Conservation (phyloP, 2,113 vertebrate genomes). For the Cercocebus atys region DNA sequence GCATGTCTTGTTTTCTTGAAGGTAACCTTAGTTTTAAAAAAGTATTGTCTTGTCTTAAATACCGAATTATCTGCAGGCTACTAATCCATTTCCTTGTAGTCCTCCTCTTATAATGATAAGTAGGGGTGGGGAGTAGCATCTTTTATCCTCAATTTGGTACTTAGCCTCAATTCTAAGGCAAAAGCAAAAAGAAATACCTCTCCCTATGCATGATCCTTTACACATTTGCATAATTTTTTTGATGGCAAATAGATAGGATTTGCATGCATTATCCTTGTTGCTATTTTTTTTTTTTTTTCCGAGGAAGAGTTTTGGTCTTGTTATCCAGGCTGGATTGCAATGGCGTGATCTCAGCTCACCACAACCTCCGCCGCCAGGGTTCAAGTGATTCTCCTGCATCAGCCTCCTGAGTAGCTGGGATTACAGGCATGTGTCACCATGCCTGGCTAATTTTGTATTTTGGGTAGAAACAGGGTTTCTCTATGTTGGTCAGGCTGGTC, state of each 20-base stretch:
- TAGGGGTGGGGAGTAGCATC: accelerated
- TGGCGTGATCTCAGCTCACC: too few species aligned
- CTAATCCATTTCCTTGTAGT: not conserved
- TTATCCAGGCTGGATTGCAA: too few species aligned
- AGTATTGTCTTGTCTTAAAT: not conserved
- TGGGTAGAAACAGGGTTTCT: too few species aligned
- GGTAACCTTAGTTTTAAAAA: not conserved
- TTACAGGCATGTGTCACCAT: too few species aligned
- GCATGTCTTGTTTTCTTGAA: not conserved
- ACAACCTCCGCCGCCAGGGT: too few species aligned
- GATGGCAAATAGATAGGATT: not conserved
- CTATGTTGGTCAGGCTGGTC: too few species aligned
- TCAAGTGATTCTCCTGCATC: too few species aligned
- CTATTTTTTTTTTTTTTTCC: not conserved
- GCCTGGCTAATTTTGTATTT: too few species aligned
- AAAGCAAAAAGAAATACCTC: not conserved
- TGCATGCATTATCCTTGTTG: not conserved
- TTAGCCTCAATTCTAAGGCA: not conserved
- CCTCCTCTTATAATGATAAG: not conserved
- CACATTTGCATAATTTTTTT: not conserved
- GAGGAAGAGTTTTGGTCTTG: too few species aligned
- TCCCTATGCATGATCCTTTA: not conserved
- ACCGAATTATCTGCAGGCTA: not conserved
- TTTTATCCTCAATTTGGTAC: not conserved
- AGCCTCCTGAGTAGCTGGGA: too few species aligned